Evolutionary conservation across 2,888 invertebrate species (phyloP).

Genomic region (Ophion slaviceki): DNA sequence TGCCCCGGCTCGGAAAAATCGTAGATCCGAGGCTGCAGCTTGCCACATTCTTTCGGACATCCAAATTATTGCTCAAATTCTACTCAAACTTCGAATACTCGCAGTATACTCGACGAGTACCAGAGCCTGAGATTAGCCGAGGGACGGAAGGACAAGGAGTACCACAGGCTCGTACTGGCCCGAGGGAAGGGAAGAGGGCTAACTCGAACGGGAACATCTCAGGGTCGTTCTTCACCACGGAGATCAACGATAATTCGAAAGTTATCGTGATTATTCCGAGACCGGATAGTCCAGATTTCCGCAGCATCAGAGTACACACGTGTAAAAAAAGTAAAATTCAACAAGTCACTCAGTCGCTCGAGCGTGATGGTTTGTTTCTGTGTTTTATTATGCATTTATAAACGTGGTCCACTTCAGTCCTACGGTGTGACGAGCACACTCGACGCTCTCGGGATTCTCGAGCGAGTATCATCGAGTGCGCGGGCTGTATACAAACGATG

Average conservation of each 20-base stretch:
- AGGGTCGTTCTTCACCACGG: neutral
- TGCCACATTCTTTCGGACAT: too few species aligned
- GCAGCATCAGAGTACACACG: neutral
- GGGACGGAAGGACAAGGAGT: too few species aligned
- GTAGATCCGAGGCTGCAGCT: too few species aligned
- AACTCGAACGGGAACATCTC: neutral
- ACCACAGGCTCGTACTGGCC: too few species aligned
- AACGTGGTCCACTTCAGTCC: conserved; percentile 72
- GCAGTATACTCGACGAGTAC: too few species aligned
- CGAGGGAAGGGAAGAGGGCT: neutral
- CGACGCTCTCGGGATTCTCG: conserved; percentile 50
- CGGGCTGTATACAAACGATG: conserved; percentile 45
- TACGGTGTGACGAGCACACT: conserved; percentile 68
- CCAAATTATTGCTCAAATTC: too few species aligned
- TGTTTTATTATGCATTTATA: conserved; percentile 65
- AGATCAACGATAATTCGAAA: too few species aligned
- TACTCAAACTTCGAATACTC: too few species aligned
- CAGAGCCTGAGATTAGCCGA: too few species aligned
- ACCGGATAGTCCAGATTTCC: neutral
- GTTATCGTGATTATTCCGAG: neutral
- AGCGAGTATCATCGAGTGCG: conserved; percentile 46
- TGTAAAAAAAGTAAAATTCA: neutral
- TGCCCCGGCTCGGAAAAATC: too few species aligned
- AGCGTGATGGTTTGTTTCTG: conserved; percentile 66
- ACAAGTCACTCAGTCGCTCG: conserved; percentile 58